Percentiles rank a stretch among this genome's conserved stretches.
Conservation (phyloP, 2,888 invertebrate species). For the Amiota communis region DNA sequence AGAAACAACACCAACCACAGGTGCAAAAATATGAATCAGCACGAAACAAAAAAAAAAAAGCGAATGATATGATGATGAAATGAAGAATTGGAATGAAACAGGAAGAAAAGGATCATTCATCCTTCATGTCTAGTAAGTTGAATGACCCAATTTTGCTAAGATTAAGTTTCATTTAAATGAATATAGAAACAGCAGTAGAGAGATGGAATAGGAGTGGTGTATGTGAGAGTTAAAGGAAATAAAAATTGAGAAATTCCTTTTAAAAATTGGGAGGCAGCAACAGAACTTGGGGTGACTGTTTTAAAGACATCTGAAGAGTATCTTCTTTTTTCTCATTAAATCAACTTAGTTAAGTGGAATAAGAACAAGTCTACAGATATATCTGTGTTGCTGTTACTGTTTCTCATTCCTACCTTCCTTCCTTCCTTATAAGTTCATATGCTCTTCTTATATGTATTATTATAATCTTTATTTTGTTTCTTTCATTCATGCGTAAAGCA, state of each 20-base stretch:
- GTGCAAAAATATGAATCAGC: constrained; percentile 20
- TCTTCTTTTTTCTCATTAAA: no score
- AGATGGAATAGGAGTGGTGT: neutral
- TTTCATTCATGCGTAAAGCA: neutral
- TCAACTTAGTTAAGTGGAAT: no score
- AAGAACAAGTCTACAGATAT: neutral
- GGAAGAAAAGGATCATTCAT: no score
- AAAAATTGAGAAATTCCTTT: neutral
- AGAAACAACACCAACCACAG: neutral
- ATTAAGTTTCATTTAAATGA: constrained; percentile 45
- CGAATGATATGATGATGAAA: constrained; percentile 28
- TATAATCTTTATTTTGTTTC: neutral
- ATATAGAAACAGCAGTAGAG: neutral
- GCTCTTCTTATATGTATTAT: neutral
- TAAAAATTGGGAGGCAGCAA: neutral
- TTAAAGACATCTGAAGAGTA: neutral
- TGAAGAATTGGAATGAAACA: constrained; percentile 37
- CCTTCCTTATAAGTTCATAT: neutral
- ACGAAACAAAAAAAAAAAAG: constrained; percentile 33
- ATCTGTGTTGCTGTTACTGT: neutral
- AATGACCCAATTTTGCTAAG: constrained; percentile 58
- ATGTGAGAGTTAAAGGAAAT: neutral
- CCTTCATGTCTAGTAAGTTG: constrained; percentile 42
- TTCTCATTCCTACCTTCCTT: neutral
- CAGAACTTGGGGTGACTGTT: neutral